Evolutionary conservation across 2,113 vertebrate species (phyloP).

Genomic region (Prunella fulvescens): DNA sequence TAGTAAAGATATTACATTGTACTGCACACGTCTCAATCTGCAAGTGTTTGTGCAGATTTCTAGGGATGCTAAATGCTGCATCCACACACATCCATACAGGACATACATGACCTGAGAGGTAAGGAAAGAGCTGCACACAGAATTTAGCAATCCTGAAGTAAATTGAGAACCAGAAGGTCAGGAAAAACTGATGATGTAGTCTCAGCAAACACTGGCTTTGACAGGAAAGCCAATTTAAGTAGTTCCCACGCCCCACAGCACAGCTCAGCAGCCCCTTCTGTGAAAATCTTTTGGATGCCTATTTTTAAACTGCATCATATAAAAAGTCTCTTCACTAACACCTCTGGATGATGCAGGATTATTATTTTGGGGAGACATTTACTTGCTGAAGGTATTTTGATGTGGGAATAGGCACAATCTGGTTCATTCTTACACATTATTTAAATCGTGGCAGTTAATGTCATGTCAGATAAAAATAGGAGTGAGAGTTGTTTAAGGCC

Average conservation of each 20-base stretch:
- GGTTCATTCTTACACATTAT: neutral
- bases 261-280: neutral
- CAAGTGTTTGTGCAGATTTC: neutral
- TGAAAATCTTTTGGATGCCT: neutral
- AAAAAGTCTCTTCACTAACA: neutral
- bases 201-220: slow-evolving; percentile 9
- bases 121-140: neutral
- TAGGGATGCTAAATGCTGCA: neutral
- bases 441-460: neutral
- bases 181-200: neutral
- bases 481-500: neutral
- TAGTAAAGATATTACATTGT: neutral
- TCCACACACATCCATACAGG: neutral
- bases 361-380: neutral
- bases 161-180: neutral
- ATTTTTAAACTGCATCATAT: neutral
- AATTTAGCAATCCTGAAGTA: neutral
- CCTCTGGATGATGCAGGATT: neutral
- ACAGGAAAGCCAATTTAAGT: neutral
- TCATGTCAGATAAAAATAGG: neutral
- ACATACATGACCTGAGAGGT: neutral
- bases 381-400: neutral
- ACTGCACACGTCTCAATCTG: neutral
- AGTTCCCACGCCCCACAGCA: neutral
- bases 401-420: neutral